Conservation (phyloP, 2,888 invertebrate species). For the Schizotus pectinicornis region DNA sequence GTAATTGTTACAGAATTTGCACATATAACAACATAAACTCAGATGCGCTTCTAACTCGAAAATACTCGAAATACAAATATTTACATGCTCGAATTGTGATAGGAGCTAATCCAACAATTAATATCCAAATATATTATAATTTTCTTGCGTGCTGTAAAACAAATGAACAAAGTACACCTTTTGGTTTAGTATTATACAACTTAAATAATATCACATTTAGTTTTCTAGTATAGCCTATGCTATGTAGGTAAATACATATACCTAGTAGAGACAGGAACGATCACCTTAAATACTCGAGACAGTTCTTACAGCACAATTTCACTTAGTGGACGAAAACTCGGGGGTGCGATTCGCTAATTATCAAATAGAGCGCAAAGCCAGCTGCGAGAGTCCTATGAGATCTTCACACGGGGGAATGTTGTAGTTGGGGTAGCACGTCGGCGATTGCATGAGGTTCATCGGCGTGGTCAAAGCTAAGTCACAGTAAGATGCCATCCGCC, state of each 20-base stretch:
- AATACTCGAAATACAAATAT: constrained; percentile 27
- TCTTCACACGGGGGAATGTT: constrained; percentile 50
- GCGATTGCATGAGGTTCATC: constrained; percentile 48
- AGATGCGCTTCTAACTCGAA: constrained; percentile 14
- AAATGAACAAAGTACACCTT: constrained; percentile 31
- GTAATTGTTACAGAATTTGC: constrained; percentile 24
- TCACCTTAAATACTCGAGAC: constrained; percentile 19
- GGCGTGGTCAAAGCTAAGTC: constrained; percentile 49
- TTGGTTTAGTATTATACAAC: constrained; percentile 39
- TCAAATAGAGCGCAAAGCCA: constrained; percentile 50
- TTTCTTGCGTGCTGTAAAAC: constrained; percentile 31
- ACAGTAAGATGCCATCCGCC: constrained; percentile 51
- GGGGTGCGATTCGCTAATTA: constrained; percentile 3
- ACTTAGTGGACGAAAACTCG: constrained; percentile 2
- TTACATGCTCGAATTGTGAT: constrained; percentile 30
- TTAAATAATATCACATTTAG: constrained; percentile 54
- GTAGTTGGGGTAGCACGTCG: constrained; percentile 49
- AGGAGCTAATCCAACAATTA: constrained; percentile 30
- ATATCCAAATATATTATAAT: constrained; percentile 26
- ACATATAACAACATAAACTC: constrained; percentile 25
- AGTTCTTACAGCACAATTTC: constrained; percentile 9
- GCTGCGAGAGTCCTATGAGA: constrained; percentile 52
- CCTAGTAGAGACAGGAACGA: constrained; percentile 25
- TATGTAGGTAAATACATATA: constrained; percentile 12
- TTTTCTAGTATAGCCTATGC: constrained; percentile 24